Conservation (phyloP, 2,113 vertebrate species). For the Callospermophilus lateralis region DNA sequence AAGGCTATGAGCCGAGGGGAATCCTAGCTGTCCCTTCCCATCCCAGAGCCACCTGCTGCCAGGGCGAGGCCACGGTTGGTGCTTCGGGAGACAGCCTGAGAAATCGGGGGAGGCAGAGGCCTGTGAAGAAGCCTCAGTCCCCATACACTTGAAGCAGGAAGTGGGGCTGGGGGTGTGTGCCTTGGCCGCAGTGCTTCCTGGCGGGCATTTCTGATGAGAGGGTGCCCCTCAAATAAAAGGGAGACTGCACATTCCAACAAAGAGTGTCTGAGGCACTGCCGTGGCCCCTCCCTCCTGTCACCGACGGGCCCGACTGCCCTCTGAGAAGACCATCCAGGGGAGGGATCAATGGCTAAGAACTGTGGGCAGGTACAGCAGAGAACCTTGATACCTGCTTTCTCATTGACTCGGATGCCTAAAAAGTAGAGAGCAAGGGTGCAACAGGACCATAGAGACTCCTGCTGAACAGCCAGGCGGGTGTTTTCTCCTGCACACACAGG, state of each 20-base stretch:
- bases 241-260: background rate
- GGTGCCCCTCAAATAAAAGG: background rate
- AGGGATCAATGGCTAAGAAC: background rate
- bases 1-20: background rate
- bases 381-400: background rate
- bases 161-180: no score
- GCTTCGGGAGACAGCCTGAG: no score
- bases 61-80: no score
- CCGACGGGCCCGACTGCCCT: background rate
- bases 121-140: no score
- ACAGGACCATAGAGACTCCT: background rate
- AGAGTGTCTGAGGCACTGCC: background rate
- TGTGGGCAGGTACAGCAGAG: background rate
- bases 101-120: no score
- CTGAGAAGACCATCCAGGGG: background rate
- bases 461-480: background rate
- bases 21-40: no score
- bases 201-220: no score
- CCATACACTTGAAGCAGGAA: no score
- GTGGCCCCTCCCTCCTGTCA: background rate
- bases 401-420: background rate
- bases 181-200: no score
- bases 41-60: no score
- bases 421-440: background rate
- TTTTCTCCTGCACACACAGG: background rate